These are phyloP conservation scores for Euura saliciscinereae DNA, from an alignment of 1,140 invertebrate genomes.

Conservation along the genomic window DNA sequence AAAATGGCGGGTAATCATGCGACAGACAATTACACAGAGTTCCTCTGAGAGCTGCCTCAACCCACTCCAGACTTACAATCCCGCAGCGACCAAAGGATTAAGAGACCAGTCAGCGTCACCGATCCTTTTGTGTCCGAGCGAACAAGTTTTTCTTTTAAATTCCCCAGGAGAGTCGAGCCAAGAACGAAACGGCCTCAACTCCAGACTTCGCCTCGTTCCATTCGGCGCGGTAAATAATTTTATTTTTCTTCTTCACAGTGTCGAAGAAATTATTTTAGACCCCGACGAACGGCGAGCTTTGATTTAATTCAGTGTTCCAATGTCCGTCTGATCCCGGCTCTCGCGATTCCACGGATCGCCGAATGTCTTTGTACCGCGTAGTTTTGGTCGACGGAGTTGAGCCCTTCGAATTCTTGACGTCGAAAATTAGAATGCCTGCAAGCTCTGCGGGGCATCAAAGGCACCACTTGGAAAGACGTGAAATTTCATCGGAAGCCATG, in stretches of 20 bases:
- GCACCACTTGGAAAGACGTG: conserved; percentile 41
- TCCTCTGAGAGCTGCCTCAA: conserved; percentile 34
- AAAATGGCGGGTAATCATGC: conserved; percentile 34
- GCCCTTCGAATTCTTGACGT: neutral
- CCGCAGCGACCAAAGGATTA: conserved; percentile 43
- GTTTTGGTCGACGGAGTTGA: neutral
- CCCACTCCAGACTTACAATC: conserved; percentile 9
- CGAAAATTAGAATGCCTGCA: conserved; percentile 40
- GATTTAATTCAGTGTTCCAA: neutral
- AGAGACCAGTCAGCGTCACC: conserved; percentile 35
- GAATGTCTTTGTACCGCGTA: neutral
- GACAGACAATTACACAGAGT: conserved; percentile 46
- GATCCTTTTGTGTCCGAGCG: conserved; percentile 38
- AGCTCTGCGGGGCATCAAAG: conserved; percentile 39
- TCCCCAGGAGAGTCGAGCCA: neutral
- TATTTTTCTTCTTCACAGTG: too few relatives aligned
- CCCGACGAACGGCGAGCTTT: neutral
- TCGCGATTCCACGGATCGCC: neutral
- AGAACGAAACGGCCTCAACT: neutral
- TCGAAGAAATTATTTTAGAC: too few relatives aligned
- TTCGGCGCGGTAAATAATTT: conserved; percentile 27
- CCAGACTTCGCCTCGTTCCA: conserved; percentile 9
- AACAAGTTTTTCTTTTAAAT: conserved; percentile 34
- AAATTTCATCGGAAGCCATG: conserved; percentile 54
- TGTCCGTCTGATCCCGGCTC: neutral